These are phyloP conservation scores for Callinectes sapidus DNA, from an alignment of 2,888 invertebrate genomes.

Conservation along the genomic window DNA sequence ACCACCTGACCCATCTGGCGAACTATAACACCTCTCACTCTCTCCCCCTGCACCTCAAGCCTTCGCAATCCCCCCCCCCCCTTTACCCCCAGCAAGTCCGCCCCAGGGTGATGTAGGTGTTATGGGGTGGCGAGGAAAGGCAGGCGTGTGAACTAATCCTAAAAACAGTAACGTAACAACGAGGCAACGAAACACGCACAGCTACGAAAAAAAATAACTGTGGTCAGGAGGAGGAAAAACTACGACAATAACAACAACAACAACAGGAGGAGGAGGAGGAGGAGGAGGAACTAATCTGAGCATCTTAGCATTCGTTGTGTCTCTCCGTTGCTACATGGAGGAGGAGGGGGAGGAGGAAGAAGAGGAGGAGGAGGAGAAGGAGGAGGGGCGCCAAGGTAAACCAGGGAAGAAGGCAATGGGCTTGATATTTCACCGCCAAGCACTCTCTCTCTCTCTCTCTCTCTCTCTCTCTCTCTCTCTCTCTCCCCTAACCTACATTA, in stretches of 20 bases:
- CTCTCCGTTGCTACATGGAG: not conserved
- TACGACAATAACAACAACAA: too few species aligned
- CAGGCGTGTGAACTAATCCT: not conserved
- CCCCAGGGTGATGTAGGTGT: not conserved
- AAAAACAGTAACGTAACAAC: slow-evolving; percentile 6
- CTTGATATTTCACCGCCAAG: slow-evolving; percentile 28
- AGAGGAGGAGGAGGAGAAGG: not conserved
- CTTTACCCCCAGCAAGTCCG: not conserved
- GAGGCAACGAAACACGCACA: not conserved
- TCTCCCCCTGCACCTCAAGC: not conserved
- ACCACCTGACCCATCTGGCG: not conserved
- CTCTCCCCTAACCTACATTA: not conserved
- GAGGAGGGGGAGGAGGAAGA: not conserved
- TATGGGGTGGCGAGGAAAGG: not conserved
- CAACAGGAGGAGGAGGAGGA: not conserved
- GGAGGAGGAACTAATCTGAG: not conserved
- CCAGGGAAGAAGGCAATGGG: slow-evolving; percentile 18
- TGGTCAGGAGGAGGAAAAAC: not conserved
- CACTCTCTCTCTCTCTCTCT: slow-evolving; percentile 22
- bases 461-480: slow-evolving; percentile 16
- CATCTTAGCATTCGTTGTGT: not conserved
- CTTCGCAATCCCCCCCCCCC: too few species aligned
- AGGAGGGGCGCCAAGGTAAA: not conserved
- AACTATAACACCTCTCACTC: not conserved
- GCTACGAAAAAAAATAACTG: not conserved